phyloP scores from a whole-genome alignment of 1,140 invertebrate species.

The Drosophila erecta region DNA sequence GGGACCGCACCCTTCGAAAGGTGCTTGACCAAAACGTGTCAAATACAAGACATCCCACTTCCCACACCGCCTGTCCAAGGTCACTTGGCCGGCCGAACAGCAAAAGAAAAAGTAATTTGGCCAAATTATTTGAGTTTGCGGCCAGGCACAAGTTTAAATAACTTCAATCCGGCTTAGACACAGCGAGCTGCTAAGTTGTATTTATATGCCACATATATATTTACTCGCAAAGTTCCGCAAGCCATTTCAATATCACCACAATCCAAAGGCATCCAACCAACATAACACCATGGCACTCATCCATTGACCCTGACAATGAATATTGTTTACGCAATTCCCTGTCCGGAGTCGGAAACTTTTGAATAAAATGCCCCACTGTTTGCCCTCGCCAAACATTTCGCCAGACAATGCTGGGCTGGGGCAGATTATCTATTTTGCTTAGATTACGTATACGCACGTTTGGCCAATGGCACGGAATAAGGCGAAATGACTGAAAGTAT shows the following conservation, averaged over 20 bases:
- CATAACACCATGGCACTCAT: conserved; percentile 2
- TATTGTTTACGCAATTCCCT: conserved; percentile 52
- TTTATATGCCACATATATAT: conserved; percentile 47
- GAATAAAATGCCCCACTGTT: conserved; percentile 53
- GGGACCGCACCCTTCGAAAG: conserved; percentile 54
- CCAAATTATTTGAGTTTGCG: conserved; percentile 80
- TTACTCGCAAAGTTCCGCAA: conserved; percentile 64
- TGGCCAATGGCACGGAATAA: conserved; percentile 36
- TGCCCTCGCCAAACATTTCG: conserved; percentile 48
- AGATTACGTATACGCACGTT: conserved; percentile 71
- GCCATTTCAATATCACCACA: conserved; percentile 70
- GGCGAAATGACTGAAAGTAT: conserved; percentile 43
- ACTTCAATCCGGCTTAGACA: conserved; percentile 70
- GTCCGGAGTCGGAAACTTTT: conserved; percentile 40
- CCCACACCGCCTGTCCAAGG: conserved; percentile 44
- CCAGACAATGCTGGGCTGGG: conserved; percentile 31
- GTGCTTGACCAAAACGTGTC: conserved; percentile 76
- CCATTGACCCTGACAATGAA: conserved; percentile 71
- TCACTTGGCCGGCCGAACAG: conserved; percentile 16
- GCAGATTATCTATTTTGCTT: conserved; percentile 26
- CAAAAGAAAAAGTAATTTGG: conserved; percentile 74
- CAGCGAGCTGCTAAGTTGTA: conserved; percentile 47
- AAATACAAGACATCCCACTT: conserved; percentile 39
- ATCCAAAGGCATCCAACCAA: conserved; percentile 29
- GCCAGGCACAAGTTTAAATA: conserved; percentile 75